Evolutionary conservation across 2,113 vertebrate species (phyloP).

Genomic region (Propithecus coquereli): DNA sequence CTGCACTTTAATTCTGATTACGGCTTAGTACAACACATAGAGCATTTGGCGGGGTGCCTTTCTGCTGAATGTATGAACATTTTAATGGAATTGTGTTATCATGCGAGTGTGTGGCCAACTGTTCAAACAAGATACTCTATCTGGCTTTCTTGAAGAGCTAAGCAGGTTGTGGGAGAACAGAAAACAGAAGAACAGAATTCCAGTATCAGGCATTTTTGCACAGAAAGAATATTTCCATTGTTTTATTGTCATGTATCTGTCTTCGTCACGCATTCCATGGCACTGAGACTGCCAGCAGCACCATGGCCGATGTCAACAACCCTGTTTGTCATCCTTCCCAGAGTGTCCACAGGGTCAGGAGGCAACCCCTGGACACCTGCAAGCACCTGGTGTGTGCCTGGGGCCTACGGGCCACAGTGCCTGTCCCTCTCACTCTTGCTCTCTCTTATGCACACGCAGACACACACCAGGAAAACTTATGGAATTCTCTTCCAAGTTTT

Average conservation of each 20-base stretch:
- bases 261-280: background rate
- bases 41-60: conserved; percentile 28
- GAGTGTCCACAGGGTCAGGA: background rate
- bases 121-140: conserved; percentile 67
- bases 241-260: background rate
- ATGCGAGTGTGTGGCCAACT: conserved; percentile 48
- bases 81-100: conserved; percentile 53
- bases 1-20: conserved; percentile 34
- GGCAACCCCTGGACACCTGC: background rate
- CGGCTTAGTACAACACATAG: background rate
- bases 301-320: background rate
- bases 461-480: background rate
- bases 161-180: background rate
- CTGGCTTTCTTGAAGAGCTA: background rate
- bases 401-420: background rate
- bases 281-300: background rate
- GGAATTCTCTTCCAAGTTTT: background rate
- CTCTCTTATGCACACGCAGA: background rate
- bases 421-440: background rate
- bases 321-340: background rate
- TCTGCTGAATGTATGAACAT: background rate
- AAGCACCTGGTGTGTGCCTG: background rate
- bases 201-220: rapidly evolving
- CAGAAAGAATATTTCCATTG: background rate
- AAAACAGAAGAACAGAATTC: background rate